phyloP scores from a whole-genome alignment of 2,888 invertebrate genomes.

The Dasypolia templi region DNA sequence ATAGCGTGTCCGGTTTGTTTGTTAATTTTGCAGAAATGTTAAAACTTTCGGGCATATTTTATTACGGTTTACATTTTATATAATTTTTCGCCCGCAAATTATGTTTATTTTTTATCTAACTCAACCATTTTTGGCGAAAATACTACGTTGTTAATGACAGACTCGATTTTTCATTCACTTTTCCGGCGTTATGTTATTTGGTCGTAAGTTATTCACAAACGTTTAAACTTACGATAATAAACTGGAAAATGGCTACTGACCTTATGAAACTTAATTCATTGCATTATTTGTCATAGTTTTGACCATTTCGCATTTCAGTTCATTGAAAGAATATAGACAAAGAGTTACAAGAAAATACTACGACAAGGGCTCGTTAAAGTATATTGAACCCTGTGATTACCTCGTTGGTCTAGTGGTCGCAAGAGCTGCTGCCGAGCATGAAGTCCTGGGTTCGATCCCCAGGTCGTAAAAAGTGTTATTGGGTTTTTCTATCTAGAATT shows the following conservation, averaged over 20 bases:
- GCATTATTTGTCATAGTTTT: background rate
- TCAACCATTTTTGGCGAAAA: conserved; percentile 9
- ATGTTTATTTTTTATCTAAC: conserved; percentile 8
- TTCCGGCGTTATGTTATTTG: background rate
- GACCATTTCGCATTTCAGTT: conserved; percentile 3
- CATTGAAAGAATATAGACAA: no score
- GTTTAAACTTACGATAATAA: background rate
- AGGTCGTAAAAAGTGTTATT: no score
- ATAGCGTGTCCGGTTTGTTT: conserved; percentile 1
- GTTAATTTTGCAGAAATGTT: conserved; percentile 10
- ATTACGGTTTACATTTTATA: conserved; percentile 30
- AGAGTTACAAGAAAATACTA: background rate
- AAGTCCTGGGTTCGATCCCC: no score
- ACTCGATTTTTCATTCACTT: conserved; percentile 5
- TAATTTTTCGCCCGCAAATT: background rate
- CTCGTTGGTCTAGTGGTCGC: no score
- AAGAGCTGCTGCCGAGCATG: no score
- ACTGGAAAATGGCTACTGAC: conserved; percentile 1
- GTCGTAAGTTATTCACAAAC: background rate
- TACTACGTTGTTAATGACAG: background rate
- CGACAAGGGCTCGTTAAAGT: background rate
- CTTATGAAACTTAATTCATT: background rate
- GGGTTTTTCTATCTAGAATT: no score
- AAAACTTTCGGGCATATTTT: conserved; percentile 6
- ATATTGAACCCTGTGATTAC: background rate